Base-by-base conservation (phyloP, 1,140 invertebrate genomes). In the Rhyacophila brunnea region DNA sequence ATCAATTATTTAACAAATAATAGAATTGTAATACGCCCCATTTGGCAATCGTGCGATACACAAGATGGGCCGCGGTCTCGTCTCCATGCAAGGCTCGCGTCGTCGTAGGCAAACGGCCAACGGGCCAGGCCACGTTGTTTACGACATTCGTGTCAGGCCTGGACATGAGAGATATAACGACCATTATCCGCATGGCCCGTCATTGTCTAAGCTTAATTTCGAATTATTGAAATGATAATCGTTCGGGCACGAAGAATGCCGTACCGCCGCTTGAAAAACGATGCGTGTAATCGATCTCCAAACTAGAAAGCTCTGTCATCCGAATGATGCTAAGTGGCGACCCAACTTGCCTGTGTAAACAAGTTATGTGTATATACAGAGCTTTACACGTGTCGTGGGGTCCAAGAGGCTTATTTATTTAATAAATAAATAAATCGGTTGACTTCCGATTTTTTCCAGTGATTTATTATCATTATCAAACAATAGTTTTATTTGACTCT, bases 221-320 rank as follows among this genome's bases (percentile, higher is more conserved):
- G 43, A 55, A 55, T 55, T 45, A 55, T 46, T 55, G 43, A 45
- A 55, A 32, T 28, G 20, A 55, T 46, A 46, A 46, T 55, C 47
- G 13, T 17, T 19, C n/a, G 43, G 18, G 13, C 13, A 28, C 47
- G 23, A 35, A 34, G 19, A 32, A 49, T 35, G 20, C 28, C 47
- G 28, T 35, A 14, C 23, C 6, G 23, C 38, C 15, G 38, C 38
- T 40, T n/a, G 38, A n/a, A 40, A 13, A 15, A 40, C n/a, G 38
- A 28, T 5, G n/a, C 38, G 38, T 40, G 38, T 13, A 40, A 40
- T 40, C 15, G n/a, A 15, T 40, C 38, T 40, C 23, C 15, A 40
- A 40, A 40, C 38, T 13, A 40, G 38, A 40, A 40, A 13, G 28
- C 47, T 23, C 23, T 28, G 23, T 28, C 23, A 28, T 28, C 23